These are phyloP conservation scores for Ascidia mentula DNA, from an alignment of 23 tunicate species.

Conservation along the genomic window DNA sequence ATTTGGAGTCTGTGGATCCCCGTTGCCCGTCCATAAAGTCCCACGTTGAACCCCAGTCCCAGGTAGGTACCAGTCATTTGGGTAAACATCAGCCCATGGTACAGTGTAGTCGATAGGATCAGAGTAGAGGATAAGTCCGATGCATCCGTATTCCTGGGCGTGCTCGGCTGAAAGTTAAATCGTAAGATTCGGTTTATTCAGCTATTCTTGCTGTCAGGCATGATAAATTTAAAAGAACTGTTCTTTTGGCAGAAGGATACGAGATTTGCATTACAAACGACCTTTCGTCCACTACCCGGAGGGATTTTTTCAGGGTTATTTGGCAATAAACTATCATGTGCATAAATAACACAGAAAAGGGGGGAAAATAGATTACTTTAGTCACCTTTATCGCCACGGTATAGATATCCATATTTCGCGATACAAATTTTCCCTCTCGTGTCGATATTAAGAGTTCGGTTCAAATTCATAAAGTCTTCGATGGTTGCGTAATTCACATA, in stretches of 20 bases:
- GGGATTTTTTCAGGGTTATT: no score
- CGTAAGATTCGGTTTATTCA: no score
- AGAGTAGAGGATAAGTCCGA: conserved; percentile 62
- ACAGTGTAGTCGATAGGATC: conserved; percentile 75
- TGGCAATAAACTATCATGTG: no score
- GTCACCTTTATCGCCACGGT: conserved; percentile 78
- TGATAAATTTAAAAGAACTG: neutral
- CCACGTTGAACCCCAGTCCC: conserved; percentile 71
- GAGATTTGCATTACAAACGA: no score
- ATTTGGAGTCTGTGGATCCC: conserved; percentile 72
- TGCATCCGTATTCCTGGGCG: conserved; percentile 69
- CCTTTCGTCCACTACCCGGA: no score
- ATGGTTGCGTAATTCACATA: conserved; percentile 75
- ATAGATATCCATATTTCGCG: conserved; percentile 78
- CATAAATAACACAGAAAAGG: neutral
- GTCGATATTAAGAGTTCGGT: conserved; percentile 34
- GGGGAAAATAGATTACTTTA: neutral
- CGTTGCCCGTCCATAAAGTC: conserved; percentile 27
- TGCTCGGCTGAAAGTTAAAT: conserved; percentile 35
- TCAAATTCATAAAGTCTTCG: conserved; percentile 70
- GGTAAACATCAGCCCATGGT: conserved; percentile 56
- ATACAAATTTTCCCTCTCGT: conserved; percentile 72
- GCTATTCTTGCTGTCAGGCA: no score
- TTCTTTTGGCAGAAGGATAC: no score
- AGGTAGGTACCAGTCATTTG: conserved; percentile 59